Evolutionary conservation across 2,888 invertebrate species (phyloP).

Genomic region (Idaea straminata): DNA sequence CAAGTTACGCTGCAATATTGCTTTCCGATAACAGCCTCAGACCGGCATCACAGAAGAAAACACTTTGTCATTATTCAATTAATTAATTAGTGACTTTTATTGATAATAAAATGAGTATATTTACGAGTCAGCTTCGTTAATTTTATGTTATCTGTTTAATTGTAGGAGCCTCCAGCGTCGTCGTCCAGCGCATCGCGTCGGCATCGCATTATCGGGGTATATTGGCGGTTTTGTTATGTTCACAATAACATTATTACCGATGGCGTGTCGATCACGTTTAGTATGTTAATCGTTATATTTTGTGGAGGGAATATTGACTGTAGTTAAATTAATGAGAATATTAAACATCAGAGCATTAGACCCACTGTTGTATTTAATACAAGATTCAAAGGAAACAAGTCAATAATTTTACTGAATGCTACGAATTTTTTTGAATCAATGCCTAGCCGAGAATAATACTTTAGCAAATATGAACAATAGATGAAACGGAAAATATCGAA

Average conservation of each 20-base stretch:
- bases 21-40: conserved; percentile 42
- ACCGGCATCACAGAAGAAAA: conserved; percentile 49
- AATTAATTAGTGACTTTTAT: conserved; percentile 78
- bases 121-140: conserved; percentile 73
- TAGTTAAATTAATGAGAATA: neutral
- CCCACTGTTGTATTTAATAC: neutral
- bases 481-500: neutral
- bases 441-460: neutral
- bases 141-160: conserved; percentile 74
- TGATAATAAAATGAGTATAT: conserved; percentile 73
- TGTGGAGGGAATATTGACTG: conserved; percentile 10
- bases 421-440: neutral
- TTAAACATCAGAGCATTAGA: neutral
- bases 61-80: conserved; percentile 76
- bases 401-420: neutral
- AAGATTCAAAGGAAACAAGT: neutral
- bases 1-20: conserved; percentile 53
- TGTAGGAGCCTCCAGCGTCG: conserved; percentile 56
- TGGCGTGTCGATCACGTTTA: conserved; percentile 38
- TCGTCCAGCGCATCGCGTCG: conserved; percentile 24
- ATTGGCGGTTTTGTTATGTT: conserved; percentile 37
- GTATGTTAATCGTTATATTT: conserved; percentile 35
- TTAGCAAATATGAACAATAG: neutral
- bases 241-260: conserved; percentile 34
- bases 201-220: conserved; percentile 39